Base-by-base conservation (phyloP, 2,113 vertebrate species). In the Egretta garzetta region DNA sequence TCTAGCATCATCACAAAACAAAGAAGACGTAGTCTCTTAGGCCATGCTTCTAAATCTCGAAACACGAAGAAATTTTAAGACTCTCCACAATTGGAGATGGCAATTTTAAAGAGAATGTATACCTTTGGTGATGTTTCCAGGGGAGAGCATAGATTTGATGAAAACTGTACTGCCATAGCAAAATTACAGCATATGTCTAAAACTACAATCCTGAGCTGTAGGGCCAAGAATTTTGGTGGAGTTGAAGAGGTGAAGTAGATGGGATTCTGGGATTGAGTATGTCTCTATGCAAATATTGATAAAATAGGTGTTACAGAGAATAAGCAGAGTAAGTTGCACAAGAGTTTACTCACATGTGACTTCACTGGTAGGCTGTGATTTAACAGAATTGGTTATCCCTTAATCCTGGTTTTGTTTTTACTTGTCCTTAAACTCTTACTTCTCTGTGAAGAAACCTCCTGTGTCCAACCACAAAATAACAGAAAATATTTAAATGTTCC, bases 221-320 rank as follows among this genome's bases (percentile, higher is more conserved):
- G 27, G 73, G 22, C 13, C 5, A 19, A 56, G 30, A 80, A 55
- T 8, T 41, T 2, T 14, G 10, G 4, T 89, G 24, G 39, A 84
- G 32, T 43, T 66, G 13, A 70, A 74, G 52, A 82, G 50, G 30
- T 10, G 8, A 41, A 73, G 45, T 56, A 35, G 35, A 37, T 66
- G 22, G 35, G 6, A 55, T 66, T 73, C 28, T 84, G 60, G 27
- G 24, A n/a, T 13, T 39, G 52, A 76, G 28, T n/a, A 8, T 52
- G 8, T 82, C 85, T 55, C 73, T 94, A 15, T 89, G 66, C 70
- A 87, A 95, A 86, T 89, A 93, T n/a, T 93, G 53, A 79, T 87
- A 60, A 93, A 73, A 43, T 6, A 59, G n/a, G 58, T 87, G 55
- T 71, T 71, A n/a, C 62, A 75, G 53, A 76, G 35, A 68, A 41